phyloP scores from a whole-genome alignment of 2,797 vertebrate genomes.

The Gymnoscopelus braueri region DNA sequence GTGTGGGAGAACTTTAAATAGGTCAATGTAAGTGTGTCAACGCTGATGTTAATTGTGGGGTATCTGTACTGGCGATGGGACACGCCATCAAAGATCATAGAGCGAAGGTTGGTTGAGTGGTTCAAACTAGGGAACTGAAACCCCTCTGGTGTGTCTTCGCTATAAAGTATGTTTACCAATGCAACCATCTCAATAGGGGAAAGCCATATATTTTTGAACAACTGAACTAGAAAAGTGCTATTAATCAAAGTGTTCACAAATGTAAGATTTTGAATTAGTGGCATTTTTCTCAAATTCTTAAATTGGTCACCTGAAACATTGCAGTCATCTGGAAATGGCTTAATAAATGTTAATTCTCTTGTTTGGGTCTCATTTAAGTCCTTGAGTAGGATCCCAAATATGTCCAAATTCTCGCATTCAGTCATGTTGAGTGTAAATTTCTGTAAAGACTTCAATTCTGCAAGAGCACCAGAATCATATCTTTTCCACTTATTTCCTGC shows the following conservation, averaged over 20 bases:
- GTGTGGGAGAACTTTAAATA: conserved; percentile 70
- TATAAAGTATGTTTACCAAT: conserved; percentile 71
- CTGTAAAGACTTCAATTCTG: conserved; percentile 55
- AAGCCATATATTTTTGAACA: conserved; percentile 58
- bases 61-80: conserved; percentile 70
- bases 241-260: conserved; percentile 66
- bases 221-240: conserved; percentile 57
- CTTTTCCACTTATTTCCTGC: conserved; percentile 47
- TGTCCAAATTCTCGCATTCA: conserved; percentile 59
- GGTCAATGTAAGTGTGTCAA: conserved; percentile 44
- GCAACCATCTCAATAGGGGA: conserved; percentile 51
- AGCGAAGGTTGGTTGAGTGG: conserved; percentile 40
- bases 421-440: conserved; percentile 58
- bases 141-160: conserved; percentile 70
- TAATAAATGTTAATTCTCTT: conserved; percentile 43
- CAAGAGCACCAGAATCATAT: conserved; percentile 67
- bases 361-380: conserved; percentile 62
- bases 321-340: conserved; percentile 61
- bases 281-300: conserved; percentile 49
- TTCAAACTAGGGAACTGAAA: conserved; percentile 59
- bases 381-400: conserved; percentile 58
- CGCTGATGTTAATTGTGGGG: conserved; percentile 60
- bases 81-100: conserved; percentile 59
- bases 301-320: conserved; percentile 51
- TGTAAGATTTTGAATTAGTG: conserved; percentile 50